Evolutionary conservation across 35 echinoderm and acorn worm genomes (phyloP), one percentile per base, ranked within the genome.

Genomic region (Ophiothrix spiculata): DNA sequence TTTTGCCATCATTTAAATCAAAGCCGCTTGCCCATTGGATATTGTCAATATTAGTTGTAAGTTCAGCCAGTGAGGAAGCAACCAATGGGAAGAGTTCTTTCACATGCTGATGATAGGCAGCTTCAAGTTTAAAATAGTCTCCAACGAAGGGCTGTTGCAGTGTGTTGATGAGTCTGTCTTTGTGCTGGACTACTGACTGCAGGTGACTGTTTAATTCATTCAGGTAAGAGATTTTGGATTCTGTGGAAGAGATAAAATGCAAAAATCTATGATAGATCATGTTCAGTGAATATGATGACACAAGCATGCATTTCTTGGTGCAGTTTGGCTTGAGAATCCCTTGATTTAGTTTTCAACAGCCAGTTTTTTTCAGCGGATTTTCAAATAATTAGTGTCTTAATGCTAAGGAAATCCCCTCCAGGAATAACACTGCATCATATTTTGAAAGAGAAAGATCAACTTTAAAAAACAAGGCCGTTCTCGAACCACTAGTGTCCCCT

Each of bases 141-240:
- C 96, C 96, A 0, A 99, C 91, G 4, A 93, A 78, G 40, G 96
- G 96, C 49, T 94, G 91, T 39, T 94, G 96, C 10, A 99, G 86
- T 2, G 89, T 56, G 56, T 87, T 99, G 16, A 91, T 94, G 34
- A 99, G 60, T 75, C 91, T 77, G 35, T 94, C 81, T 77, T 99
- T 99, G 56, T 85, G 76, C 80, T 99, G 86, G 19, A 94, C 45
- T 10, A 94, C 79, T 32, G 85, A 83, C 42, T 91, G 89, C 33
- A 94, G 87, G 46, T 94, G 96, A 23, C 34, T 63, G 37, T 76
- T 94, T 4, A 99, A 49, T 1, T 77, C 39, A 80, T 91, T 89
- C 41, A 99, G 77, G 15, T 77, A 86, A 0, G 77, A 37, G 34
- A 99, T 91, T 78, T 91, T 99, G 8, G 85, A 86, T 64, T 99